Percentiles rank a stretch among this genome's conserved stretches.
These are phyloP conservation scores for Sebastes taczanowskii DNA, from an alignment of 2,797 vertebrate species.

Conservation along the genomic window DNA sequence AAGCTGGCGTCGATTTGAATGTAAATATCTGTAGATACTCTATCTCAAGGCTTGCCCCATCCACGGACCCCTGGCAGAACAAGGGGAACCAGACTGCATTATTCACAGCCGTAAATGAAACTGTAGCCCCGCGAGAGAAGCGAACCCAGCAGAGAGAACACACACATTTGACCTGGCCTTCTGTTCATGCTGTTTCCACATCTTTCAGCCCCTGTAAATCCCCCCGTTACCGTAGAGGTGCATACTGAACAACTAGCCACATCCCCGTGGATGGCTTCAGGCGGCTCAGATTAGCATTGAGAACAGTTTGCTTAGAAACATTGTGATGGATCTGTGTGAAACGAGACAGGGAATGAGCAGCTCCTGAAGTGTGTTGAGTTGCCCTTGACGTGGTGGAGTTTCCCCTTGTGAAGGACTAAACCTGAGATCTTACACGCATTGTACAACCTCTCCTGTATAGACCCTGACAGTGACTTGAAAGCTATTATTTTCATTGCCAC, in stretches of 20 bases:
- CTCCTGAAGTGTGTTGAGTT: neutral
- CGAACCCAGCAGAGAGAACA: conserved; percentile 28
- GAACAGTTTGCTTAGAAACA: conserved; percentile 8
- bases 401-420: neutral
- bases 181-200: conserved; percentile 57
- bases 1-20: conserved; percentile 49
- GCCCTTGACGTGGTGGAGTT: conserved; percentile 17
- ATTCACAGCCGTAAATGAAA: conserved; percentile 59
- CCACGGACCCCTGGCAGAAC: conserved; percentile 27
- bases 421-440: neutral
- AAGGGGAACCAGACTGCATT: conserved; percentile 29
- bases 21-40: conserved; percentile 42
- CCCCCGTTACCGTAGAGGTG: conserved; percentile 29
- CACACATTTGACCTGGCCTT: conserved; percentile 65
- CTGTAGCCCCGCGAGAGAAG: conserved; percentile 32
- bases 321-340: neutral
- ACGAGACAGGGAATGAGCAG: neutral
- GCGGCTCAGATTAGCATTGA: conserved; percentile 37
- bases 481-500: neutral
- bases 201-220: conserved; percentile 45
- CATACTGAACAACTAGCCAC: conserved; percentile 46
- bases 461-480: neutral
- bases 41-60: conserved; percentile 48
- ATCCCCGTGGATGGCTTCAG: conserved; percentile 11
- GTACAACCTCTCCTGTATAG: neutral